Evolutionary conservation across 2,113 vertebrate genomes (phyloP), one percentile per base, ranked within the genome.

Genomic region (Xenus cinereus): DNA sequence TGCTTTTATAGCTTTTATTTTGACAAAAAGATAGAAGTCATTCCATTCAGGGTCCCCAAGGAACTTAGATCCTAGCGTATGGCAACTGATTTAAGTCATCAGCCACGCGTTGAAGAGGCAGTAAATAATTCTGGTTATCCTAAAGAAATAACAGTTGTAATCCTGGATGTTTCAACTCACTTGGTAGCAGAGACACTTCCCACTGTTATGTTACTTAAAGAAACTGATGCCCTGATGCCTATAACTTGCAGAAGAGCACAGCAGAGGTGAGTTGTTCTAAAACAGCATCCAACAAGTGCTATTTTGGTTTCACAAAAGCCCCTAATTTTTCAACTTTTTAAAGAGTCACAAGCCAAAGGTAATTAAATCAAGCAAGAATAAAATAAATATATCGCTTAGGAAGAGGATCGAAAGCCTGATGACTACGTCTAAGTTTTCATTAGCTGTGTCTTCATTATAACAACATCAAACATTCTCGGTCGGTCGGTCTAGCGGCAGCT

Each of bases 391-490:
- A 30, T 14, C 45, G 12, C 54, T 82, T 71, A 30, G 35, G 54
- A 90, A 77, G 20, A 68, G 10, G 43, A 67, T 59, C 37, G 48
- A 41, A 15, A 81, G 23, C 43, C 43, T 81, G 37, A 53, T 0
- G 3, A 57, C 12, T 27, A 37, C 33, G 64, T 3, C 5, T 18
- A 37, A 18, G 32, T 63, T 89, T 71, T 48, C n/a, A 57, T 35
- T 33, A 60, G 26, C 45, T 22, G 20, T 50, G 26, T 39, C 59
- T 69, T 69, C 20, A 10, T 39, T 66, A 69, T 51, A 66, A 30
- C 8, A 41, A n/a, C 12, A 63, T 19, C 22, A 30, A 72, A n/a
- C 0, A 0, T 35, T 54, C 35, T 60, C 3, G 2, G 15, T 20
- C 12, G 35, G 59, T 9, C 1, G 1, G n/a, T 45, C 23, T 9